phyloP scores from a whole-genome alignment of 2,113 vertebrate genomes.

The Scolopax mira region DNA sequence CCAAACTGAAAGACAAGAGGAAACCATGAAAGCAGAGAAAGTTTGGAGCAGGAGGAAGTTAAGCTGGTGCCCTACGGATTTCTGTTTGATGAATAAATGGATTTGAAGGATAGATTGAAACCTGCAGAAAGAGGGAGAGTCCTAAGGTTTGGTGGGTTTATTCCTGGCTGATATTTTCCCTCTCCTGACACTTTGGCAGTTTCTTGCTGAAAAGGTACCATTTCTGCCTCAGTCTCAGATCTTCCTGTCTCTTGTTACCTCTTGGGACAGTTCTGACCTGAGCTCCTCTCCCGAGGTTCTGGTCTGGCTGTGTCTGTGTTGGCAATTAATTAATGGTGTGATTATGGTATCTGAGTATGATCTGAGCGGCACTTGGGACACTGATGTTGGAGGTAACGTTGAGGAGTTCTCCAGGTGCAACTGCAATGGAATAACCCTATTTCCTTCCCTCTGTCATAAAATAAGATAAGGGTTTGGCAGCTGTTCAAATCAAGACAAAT shows the following conservation, averaged over 20 bases:
- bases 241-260: rapidly evolving
- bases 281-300: not conserved
- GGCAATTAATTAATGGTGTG: rapidly evolving
- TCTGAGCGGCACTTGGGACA: not conserved
- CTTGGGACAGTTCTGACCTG: not conserved
- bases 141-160: not conserved
- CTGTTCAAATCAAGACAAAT: not conserved
- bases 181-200: not conserved
- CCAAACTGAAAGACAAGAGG: not conserved
- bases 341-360: rapidly evolving
- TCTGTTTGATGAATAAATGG: not conserved
- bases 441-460: not conserved
- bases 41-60: not conserved
- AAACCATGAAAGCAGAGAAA: not conserved
- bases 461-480: conserved; percentile 12
- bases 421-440: not conserved
- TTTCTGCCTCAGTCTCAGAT: not conserved
- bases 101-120: not conserved
- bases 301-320: not conserved
- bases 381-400: not conserved
- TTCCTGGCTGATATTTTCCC: not conserved
- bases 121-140: not conserved
- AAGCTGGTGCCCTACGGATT: not conserved
- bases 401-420: not conserved
- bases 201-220: not conserved